A percentile compares a stretch with the other conserved stretches of the same genome.
phyloP scores from a whole-genome alignment of 1,140 invertebrate species.

The Euwallacea fornicatus region DNA sequence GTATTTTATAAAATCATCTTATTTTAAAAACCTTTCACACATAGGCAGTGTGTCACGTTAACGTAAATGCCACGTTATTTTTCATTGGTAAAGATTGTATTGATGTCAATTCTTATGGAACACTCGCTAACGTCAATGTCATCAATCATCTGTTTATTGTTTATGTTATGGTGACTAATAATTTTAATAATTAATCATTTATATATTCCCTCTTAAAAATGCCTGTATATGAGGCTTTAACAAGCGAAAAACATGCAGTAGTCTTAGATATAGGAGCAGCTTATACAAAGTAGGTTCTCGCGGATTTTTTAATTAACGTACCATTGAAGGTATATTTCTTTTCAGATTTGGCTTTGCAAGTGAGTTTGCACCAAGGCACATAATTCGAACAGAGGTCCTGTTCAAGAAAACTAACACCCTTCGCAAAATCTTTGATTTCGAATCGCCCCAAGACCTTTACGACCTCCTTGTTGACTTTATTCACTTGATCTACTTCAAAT shows the following conservation, averaged over 20 bases:
- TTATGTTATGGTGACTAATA: no score
- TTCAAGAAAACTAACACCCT: slow-evolving; percentile 65
- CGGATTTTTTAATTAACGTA: slow-evolving; percentile 31
- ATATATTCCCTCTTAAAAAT: slow-evolving; percentile 49
- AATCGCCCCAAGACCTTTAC: slow-evolving; percentile 75
- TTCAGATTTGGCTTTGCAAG: slow-evolving; percentile 87
- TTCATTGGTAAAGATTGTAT: no score
- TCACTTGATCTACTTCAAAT: slow-evolving; percentile 75
- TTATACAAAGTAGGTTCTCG: slow-evolving; percentile 84
- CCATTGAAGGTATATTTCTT: not conserved
- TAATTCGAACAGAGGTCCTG: slow-evolving; percentile 78
- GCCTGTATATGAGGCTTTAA: slow-evolving; percentile 76
- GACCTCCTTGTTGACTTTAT: slow-evolving; percentile 87
- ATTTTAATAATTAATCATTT: no score
- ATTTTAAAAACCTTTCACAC: no score
- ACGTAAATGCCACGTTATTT: no score
- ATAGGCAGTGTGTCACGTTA: no score
- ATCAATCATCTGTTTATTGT: no score
- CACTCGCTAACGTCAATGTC: no score
- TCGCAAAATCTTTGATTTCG: slow-evolving; percentile 72
- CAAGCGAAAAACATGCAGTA: slow-evolving; percentile 84
- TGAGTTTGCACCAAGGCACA: slow-evolving; percentile 83
- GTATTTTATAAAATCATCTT: no score
- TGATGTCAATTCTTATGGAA: no score
- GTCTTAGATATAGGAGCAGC: slow-evolving; percentile 89